Evolutionary conservation across 2,888 invertebrate genomes (phyloP).

Genomic region (Melanostoma mellinum): DNA sequence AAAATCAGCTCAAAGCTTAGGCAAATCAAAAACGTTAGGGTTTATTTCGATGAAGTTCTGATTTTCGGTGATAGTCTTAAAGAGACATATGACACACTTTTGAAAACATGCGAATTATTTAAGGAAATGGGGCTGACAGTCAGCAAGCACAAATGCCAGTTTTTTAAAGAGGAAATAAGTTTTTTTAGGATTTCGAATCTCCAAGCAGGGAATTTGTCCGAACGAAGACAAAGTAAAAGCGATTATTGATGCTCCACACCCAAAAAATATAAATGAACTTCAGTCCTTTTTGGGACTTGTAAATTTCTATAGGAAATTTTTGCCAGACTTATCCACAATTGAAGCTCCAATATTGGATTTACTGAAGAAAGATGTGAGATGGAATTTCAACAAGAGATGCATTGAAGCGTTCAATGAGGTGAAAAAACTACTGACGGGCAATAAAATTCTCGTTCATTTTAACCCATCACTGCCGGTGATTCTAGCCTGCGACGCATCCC

Average conservation of each 20-base stretch:
- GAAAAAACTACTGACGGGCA: not conserved
- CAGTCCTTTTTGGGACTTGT: not conserved
- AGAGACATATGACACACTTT: conserved; percentile 6
- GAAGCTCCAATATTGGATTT: conserved; percentile 2
- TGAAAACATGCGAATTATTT: not conserved
- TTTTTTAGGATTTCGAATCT: not conserved
- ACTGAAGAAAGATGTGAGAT: not conserved
- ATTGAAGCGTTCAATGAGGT: conserved; percentile 13
- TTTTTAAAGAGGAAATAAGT: not conserved
- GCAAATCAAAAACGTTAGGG: not conserved
- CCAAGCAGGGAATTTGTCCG: not conserved
- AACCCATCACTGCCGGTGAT: conserved; percentile 1
- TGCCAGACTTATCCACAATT: not conserved
- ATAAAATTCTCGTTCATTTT: conserved; percentile 1
- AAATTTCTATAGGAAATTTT: conserved; percentile 6
- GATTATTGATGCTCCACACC: conserved; percentile 1
- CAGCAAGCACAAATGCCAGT: conserved; percentile 4
- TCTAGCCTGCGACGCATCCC: conserved; percentile 1
- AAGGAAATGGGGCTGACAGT: conserved; percentile 9
- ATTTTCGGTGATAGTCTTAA: conserved; percentile 8
- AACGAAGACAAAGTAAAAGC: conserved; percentile 5
- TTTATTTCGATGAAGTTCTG: conserved; percentile 5
- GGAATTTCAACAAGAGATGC: conserved; percentile 11
- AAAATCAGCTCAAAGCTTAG: conserved; percentile 1
- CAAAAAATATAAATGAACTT: conserved; percentile 4